These are phyloP conservation scores for Trichomalopsis sarcophagae DNA, from an alignment of 1,140 invertebrate species.

Conservation along the genomic window DNA sequence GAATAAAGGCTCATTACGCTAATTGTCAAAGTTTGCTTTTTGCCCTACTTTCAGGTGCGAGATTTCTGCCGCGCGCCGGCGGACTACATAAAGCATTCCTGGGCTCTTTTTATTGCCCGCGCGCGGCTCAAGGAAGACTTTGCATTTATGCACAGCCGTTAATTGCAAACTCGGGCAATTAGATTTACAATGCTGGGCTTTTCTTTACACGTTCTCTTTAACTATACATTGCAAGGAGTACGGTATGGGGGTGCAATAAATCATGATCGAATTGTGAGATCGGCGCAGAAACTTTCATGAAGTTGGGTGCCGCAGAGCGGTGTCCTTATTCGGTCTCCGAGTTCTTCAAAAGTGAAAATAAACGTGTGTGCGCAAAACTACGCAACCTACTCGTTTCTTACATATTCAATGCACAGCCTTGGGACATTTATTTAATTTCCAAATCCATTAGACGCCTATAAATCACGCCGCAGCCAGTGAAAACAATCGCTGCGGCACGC, in stretches of 20 bases:
- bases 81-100: background rate
- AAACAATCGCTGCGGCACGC: background rate
- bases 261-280: background rate
- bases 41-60: constrained; percentile 22
- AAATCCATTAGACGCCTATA: constrained; percentile 13
- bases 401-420: background rate
- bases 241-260: background rate
- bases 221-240: background rate
- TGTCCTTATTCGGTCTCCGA: too few species aligned
- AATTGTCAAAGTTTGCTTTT: constrained; percentile 32
- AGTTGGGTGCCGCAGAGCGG: background rate
- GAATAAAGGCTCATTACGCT: constrained; percentile 44
- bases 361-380: background rate
- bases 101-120: background rate
- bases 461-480: background rate
- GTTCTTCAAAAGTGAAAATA: constrained; percentile 1
- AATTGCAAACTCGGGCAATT: background rate
- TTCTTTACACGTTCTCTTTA: background rate
- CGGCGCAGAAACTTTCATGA: background rate
- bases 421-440: background rate
- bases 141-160: background rate
- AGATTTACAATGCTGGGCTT: background rate
- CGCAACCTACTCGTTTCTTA: background rate
- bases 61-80: background rate
- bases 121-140: background rate